Evolutionary conservation across 2,113 vertebrate genomes (phyloP).

Genomic region (Ondatra zibethicus): DNA sequence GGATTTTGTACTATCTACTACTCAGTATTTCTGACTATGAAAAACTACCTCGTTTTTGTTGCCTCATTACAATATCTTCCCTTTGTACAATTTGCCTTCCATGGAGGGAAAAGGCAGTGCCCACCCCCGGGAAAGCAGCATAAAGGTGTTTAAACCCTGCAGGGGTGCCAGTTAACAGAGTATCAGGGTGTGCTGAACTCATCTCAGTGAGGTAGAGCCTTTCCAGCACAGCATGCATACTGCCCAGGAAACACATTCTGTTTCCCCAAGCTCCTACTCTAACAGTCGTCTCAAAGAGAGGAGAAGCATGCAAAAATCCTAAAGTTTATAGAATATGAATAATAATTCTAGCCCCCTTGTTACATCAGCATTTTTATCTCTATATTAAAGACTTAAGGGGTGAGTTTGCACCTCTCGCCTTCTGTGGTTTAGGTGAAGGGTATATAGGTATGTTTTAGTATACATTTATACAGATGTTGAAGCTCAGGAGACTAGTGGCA

Average conservation of each 20-base stretch:
- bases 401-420: background rate
- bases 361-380: background rate
- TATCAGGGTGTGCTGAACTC: slow-evolving; percentile 37
- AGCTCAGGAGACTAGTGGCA: background rate
- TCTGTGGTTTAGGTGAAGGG: background rate
- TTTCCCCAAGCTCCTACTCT: background rate
- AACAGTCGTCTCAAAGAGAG: background rate
- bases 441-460: background rate
- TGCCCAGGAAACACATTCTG: background rate
- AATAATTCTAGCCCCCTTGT: background rate
- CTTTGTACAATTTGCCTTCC: slow-evolving; percentile 25
- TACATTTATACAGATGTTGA: background rate
- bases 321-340: slow-evolving; percentile 8
- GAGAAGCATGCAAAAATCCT: background rate
- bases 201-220: background rate
- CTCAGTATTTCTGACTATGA: slow-evolving; percentile 22
- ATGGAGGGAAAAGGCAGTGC: background rate
- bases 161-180: slow-evolving; percentile 39
- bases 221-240: background rate
- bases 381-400: background rate
- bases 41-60: slow-evolving; percentile 53
- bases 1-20: background rate
- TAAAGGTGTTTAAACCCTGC: background rate
- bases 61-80: slow-evolving; percentile 38
- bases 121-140: background rate